A percentile compares a stretch with the other conserved stretches of the same genome.
Conservation (phyloP, 2,797 vertebrate genomes). For the Chiloscyllium punctatum region DNA sequence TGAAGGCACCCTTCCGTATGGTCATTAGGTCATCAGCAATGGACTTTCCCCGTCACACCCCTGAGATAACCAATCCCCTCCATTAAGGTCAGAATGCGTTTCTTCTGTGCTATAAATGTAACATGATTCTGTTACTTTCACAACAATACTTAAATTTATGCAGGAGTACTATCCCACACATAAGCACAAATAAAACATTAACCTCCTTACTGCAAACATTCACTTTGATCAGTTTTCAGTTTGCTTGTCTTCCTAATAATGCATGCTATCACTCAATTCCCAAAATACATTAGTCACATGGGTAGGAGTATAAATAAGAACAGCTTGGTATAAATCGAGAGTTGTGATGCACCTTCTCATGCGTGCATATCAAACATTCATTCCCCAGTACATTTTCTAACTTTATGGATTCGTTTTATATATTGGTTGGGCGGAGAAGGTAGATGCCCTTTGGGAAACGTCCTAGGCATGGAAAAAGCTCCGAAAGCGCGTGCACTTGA, state of each 20-base stretch:
- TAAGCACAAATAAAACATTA: neutral
- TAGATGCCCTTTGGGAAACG: neutral
- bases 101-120: too few relatives aligned
- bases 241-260: neutral
- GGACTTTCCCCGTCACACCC: too few relatives aligned
- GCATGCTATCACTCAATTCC: neutral
- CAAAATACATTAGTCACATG: slow-evolving; percentile 28
- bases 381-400: neutral
- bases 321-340: slow-evolving; percentile 37
- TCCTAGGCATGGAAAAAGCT: neutral
- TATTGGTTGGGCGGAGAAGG: neutral
- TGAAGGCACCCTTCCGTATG: too few relatives aligned
- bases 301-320: slow-evolving; percentile 38
- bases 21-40: too few relatives aligned
- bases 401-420: neutral
- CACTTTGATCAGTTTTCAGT: neutral
- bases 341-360: neutral
- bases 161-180: neutral
- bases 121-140: neutral
- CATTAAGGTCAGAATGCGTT: too few relatives aligned
- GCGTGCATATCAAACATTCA: neutral
- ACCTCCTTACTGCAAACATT: neutral
- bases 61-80: too few relatives aligned
- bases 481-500: slow-evolving; percentile 15
- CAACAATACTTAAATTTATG: neutral